Percentiles rank a stretch among this genome's conserved stretches.
phyloP scores from a whole-genome alignment of 1,140 invertebrate species.

The Panagrolaimus sp. region DNA sequence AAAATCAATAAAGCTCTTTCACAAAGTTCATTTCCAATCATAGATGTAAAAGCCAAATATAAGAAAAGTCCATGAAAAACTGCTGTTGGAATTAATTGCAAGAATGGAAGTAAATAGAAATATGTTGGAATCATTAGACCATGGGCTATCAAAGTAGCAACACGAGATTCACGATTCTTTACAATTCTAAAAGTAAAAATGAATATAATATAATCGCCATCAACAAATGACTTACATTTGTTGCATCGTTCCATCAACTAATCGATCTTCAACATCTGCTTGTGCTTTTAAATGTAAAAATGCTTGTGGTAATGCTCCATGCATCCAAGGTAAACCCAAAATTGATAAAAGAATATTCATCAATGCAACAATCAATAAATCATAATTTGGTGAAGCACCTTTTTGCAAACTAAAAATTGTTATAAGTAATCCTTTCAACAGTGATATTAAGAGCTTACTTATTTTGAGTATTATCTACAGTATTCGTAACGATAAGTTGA shows the following conservation, averaged over 20 bases:
- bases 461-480: conserved; percentile 61
- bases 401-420: conserved; percentile 59
- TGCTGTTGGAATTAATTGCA: conserved; percentile 59
- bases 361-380: conserved; percentile 60
- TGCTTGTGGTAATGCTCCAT: conserved; percentile 60
- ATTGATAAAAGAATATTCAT: conserved; percentile 60
- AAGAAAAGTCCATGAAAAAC: conserved; percentile 61
- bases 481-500: conserved; percentile 61
- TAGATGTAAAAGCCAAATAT: conserved; percentile 60
- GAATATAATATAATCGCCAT: not conserved
- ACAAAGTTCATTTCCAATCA: conserved; percentile 61
- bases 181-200: conserved; percentile 58
- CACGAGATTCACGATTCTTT: conserved; percentile 60
- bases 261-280: conserved; percentile 60
- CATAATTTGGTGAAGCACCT: conserved; percentile 61
- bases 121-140: conserved; percentile 60
- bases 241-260: conserved; percentile 60
- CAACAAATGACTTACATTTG: conserved; percentile 51
- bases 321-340: conserved; percentile 61
- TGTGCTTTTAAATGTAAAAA: conserved; percentile 61
- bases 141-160: conserved; percentile 60
- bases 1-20: conserved; percentile 60
- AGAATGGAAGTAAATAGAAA: conserved; percentile 59
- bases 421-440: not conserved
- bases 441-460: conserved; percentile 52